phyloP scores from a whole-genome alignment of 2,888 invertebrate genomes.

The Scaptomyza parva region DNA sequence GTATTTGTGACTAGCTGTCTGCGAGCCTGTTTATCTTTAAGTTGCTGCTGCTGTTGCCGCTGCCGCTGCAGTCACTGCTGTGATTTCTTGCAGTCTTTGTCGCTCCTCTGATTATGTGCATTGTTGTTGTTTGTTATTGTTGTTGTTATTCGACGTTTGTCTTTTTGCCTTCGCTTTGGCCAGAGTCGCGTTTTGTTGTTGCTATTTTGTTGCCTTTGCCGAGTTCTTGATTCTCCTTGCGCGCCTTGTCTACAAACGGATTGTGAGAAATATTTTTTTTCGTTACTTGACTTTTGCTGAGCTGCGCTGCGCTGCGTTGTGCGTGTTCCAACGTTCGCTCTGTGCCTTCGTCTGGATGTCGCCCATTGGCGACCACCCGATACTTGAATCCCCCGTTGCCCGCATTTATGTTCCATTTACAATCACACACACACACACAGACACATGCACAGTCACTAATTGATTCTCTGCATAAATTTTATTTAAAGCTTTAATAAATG shows the following conservation, averaged over 20 bases:
- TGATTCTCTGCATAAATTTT: slow-evolving; percentile 81
- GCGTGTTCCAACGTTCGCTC: slow-evolving; percentile 31
- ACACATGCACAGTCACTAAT: slow-evolving; percentile 54
- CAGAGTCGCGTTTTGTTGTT: slow-evolving; percentile 51
- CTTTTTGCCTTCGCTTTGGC: slow-evolving; percentile 69
- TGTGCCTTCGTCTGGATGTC: slow-evolving; percentile 14
- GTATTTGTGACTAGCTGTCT: slow-evolving; percentile 44
- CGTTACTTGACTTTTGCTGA: slow-evolving; percentile 63
- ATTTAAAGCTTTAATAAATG: slow-evolving; percentile 81
- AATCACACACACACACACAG: slow-evolving; percentile 7
- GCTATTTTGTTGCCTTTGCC: slow-evolving; percentile 48
- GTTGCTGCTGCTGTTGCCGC: slow-evolving; percentile 49
- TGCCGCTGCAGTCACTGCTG: slow-evolving; percentile 52
- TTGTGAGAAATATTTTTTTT: slow-evolving; percentile 69
- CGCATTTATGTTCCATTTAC: slow-evolving; percentile 42
- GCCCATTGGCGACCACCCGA: slow-evolving; percentile 18
- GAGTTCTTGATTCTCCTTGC: slow-evolving; percentile 40
- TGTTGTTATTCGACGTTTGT: slow-evolving; percentile 55
- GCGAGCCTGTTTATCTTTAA: slow-evolving; percentile 73
- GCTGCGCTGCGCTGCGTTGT: slow-evolving; percentile 16
- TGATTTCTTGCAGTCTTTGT: slow-evolving; percentile 74
- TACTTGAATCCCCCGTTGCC: slow-evolving; percentile 10
- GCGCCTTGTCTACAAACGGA: slow-evolving; percentile 63
- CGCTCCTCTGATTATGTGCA: slow-evolving; percentile 59
- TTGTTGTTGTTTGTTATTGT: slow-evolving; percentile 26